Base-by-base conservation (phyloP, 2,797 vertebrate species). In the Molossus molossus region DNA sequence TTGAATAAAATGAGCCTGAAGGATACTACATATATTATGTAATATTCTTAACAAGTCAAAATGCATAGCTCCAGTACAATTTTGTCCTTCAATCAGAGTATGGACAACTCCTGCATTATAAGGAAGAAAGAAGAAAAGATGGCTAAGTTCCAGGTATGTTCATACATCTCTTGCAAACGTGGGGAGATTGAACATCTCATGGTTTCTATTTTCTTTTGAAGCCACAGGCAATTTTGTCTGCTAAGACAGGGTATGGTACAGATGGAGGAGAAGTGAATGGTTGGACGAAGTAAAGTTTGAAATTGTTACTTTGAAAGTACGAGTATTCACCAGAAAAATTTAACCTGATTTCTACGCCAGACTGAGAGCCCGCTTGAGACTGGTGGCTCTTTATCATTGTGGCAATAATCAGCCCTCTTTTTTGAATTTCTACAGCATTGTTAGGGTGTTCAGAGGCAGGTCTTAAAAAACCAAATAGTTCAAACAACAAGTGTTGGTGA, bases 21-120 rank as follows among this genome's bases (percentile, higher is more conserved):
- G 25, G 3, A 67, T 58, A 80, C 64, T 58, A 84, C 70, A 65
- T 77, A 72, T 79, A 65, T 77, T 84, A 50, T 64, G 21, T 12
- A 53, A 72, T 40, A 65, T 73, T 84, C 20, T 92, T 85, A 89
- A 67, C 10, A 87, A 76, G 10, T 79, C 50, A 57, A 85, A 80
- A 58, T 50, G 20, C 1, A 73, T 11, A 11, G 5, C 33, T 58
- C 37, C 9, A 25, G 23, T 50, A n/a, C 8, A 37, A 55, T 12
- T 92, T 40, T 85, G 13, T n/a, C 9, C 4, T 85, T 65, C 6
- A 25, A 23, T 15, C 29, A 65, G 25, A 53, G 13, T 2, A 40
- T 60, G 40, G 23, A 40, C 14, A 73, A 17, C 3, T 40, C 15
- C 27, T 48, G 0, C 58, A 4, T 79, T 65, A 20, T 29, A 85